phyloP scores from a whole-genome alignment of 2,113 vertebrate species.

The Oncorhynchus nerka region DNA sequence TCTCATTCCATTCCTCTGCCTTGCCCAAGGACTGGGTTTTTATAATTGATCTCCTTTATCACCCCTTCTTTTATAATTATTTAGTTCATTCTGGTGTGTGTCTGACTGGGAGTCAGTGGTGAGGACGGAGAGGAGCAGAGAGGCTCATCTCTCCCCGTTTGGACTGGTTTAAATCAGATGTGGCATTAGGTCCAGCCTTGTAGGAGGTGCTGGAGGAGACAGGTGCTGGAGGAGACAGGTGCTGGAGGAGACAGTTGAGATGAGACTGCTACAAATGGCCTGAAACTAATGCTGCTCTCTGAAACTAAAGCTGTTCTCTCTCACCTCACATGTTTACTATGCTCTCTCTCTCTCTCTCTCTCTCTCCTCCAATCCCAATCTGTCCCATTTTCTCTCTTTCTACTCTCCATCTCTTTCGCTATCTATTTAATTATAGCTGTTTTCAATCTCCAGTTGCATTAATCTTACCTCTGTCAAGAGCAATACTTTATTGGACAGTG shows the following conservation, averaged over 20 bases:
- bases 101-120: conserved; percentile 28
- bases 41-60: background rate
- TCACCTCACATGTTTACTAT: conserved; percentile 60
- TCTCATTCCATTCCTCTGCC: conserved; percentile 1
- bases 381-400: conserved; percentile 13
- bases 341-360: conserved; percentile 25
- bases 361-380: background rate
- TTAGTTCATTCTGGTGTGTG: conserved; percentile 31
- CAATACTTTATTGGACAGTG: conserved; percentile 42
- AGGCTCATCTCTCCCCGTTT: conserved; percentile 43
- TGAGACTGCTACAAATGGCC: conserved; percentile 69
- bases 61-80: background rate
- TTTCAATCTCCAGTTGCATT: conserved; percentile 43
- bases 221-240: conserved; percentile 50
- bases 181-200: conserved; percentile 58
- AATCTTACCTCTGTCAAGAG: conserved; percentile 48
- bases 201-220: conserved; percentile 40
- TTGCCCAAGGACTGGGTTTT: conserved; percentile 8
- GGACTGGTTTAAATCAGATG: conserved; percentile 63
- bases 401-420: conserved; percentile 11
- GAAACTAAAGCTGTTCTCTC: conserved; percentile 66
- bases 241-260: conserved; percentile 59
- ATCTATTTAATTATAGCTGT: conserved; percentile 33
- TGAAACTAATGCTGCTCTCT: conserved; percentile 64
- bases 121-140: conserved; percentile 45